A percentile compares a stretch with the other conserved stretches of the same genome.
Conservation (phyloP, 2,113 vertebrate species). For the Promerops cafer region DNA sequence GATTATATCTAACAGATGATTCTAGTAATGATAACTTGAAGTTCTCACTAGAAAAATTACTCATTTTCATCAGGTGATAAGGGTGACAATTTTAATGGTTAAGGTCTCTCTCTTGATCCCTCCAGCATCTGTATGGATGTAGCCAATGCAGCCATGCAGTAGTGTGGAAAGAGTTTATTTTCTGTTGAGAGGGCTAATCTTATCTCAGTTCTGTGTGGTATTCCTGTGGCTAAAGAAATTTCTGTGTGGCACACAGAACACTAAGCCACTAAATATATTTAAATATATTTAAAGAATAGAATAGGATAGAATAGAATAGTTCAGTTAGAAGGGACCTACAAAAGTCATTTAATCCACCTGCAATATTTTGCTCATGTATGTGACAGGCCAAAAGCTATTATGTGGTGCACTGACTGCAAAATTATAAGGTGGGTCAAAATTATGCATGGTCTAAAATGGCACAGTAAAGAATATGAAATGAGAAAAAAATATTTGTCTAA, state of each 20-base stretch:
- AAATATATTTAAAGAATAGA: too few relatives aligned
- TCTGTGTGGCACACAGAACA: background rate
- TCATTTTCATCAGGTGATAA: background rate
- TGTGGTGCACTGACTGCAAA: background rate
- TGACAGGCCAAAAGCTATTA: background rate
- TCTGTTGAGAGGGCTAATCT: background rate
- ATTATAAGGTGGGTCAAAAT: background rate
- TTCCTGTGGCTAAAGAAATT: background rate
- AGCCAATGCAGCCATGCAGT: background rate
- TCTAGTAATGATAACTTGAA: background rate
- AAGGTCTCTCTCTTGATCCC: background rate
- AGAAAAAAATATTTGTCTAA: background rate
- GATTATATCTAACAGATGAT: background rate
- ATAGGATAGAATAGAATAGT: background rate
- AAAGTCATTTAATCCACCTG: background rate
- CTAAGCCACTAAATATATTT: background rate
- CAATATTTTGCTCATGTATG: background rate
- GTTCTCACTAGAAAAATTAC: background rate
- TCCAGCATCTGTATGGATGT: background rate
- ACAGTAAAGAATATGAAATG: background rate
- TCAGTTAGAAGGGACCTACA: background rate
- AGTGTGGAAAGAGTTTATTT: background rate
- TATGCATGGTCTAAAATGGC: background rate
- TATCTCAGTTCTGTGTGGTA: background rate
- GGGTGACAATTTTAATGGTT: background rate